Evolutionary conservation across 2,113 vertebrate species (phyloP).

Genomic region (Toxostoma redivivum): DNA sequence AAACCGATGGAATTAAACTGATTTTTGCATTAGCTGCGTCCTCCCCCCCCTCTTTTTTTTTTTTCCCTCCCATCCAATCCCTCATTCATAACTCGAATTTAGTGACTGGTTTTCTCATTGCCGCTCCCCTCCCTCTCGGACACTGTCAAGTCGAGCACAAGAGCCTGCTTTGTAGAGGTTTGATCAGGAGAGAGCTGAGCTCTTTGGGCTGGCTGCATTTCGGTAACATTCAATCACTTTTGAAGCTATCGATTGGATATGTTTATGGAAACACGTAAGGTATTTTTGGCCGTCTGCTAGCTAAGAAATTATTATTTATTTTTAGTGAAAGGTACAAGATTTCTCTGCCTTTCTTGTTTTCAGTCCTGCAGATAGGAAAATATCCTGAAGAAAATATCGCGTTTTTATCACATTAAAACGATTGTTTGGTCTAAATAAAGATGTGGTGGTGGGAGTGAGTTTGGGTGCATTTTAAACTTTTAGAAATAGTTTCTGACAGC

Average conservation of each 20-base stretch:
- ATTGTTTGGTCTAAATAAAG: not conserved
- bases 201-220: not conserved
- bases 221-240: conserved; percentile 20
- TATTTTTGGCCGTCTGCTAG: conserved; percentile 26
- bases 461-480: not conserved
- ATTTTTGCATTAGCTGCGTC: not conserved
- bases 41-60: not conserved
- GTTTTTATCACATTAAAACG: not conserved
- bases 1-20: conserved; percentile 25
- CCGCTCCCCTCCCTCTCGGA: conserved; percentile 5
- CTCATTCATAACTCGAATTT: conserved; percentile 51
- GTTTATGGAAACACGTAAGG: conserved; percentile 25
- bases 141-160: conserved; percentile 48
- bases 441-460: not conserved
- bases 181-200: not conserved
- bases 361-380: not conserved
- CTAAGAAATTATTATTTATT: not conserved
- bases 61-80: not conserved
- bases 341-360: not conserved
- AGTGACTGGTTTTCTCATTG: conserved; percentile 52
- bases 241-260: conserved; percentile 23
- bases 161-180: conserved; percentile 38
- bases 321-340: not conserved
- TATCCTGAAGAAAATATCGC: not conserved
- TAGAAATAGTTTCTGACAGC: conserved; percentile 34